phyloP scores from a whole-genome alignment of 2,797 vertebrate species.

The Sciurus carolinensis region DNA sequence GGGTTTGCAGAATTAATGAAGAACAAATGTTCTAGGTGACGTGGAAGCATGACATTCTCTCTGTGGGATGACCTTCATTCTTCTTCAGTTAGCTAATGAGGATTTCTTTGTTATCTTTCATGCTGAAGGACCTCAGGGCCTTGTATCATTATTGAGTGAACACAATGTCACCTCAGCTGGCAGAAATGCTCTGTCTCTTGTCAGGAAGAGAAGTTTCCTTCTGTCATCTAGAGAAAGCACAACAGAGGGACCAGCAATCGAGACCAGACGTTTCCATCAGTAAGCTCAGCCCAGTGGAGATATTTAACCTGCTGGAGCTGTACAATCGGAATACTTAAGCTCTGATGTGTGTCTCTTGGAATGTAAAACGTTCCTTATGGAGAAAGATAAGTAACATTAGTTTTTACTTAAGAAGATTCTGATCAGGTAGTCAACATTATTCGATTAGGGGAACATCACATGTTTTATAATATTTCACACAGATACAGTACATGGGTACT shows the following conservation, averaged over 20 bases:
- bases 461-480: background rate
- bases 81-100: constrained; percentile 91
- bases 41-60: constrained; percentile 88
- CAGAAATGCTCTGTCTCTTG: constrained; percentile 90
- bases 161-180: constrained; percentile 90
- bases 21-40: constrained; percentile 90
- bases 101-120: constrained; percentile 90
- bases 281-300: constrained; percentile 85
- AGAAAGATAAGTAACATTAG: constrained; percentile 33
- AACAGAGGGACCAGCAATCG: constrained; percentile 85
- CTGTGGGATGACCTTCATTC: constrained; percentile 90
- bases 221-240: constrained; percentile 87
- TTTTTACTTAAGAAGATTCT: constrained; percentile 5
- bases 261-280: constrained; percentile 89
- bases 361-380: background rate
- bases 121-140: constrained; percentile 89
- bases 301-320: constrained; percentile 82
- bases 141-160: constrained; percentile 91
- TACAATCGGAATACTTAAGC: constrained; percentile 87
- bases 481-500: background rate
- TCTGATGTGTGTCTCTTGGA: constrained; percentile 69
- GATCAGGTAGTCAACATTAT: background rate
- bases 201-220: constrained; percentile 89
- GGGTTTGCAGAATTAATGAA: constrained; percentile 91
- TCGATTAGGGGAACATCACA: background rate